Evolutionary conservation across 1,140 invertebrate genomes (phyloP), one percentile per base, ranked within the genome.

Genomic region (Andrena cerasifolii): DNA sequence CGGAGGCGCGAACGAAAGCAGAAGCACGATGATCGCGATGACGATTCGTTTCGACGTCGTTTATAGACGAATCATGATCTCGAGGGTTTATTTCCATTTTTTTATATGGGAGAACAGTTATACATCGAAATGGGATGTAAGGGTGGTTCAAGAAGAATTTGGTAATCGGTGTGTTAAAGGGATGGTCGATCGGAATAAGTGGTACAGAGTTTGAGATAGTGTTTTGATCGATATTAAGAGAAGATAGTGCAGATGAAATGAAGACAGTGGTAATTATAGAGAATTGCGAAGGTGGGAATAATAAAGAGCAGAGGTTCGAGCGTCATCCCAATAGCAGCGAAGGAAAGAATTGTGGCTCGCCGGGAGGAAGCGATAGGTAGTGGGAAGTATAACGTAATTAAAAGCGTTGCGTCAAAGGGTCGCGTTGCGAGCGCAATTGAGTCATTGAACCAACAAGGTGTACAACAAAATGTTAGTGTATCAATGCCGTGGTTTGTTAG

Each of bases 401-500:
- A 47, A 75, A 28, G 62, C 21, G 18, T 45, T n/a, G 36, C 36
- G 10, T 67, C 14, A 36, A 74, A 0, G 49, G 31, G 14, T 18
- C n/a, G 18, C 10, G 53, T 45, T 36, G 33, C 33, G 33, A 14
- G 61, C 8, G 49, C 49, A 49, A 58, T 68, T 59, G 49, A 68
- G 73, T 58, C 40, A 54, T 68, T 56, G 51, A 8, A 1, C 51
- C 62, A 58, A 67, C 63, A 76, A 47, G 53, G 43, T 56, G 40
- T 49, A 18, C 40, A 40, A 45, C 53, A 43, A 49, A 76, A 76
- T 58, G 63, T 75, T 75, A 40, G 65, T 40, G 31, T 45, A 75
- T 47, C 73, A 58, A 24, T 47, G 40, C 28, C n/a, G 43, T n/a
- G 73, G 73, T 68, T 76, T 59, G 73, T 76, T 68, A 58, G 65